Base-by-base conservation (phyloP, 2,888 invertebrate genomes). In the Brachypterus glaber region DNA sequence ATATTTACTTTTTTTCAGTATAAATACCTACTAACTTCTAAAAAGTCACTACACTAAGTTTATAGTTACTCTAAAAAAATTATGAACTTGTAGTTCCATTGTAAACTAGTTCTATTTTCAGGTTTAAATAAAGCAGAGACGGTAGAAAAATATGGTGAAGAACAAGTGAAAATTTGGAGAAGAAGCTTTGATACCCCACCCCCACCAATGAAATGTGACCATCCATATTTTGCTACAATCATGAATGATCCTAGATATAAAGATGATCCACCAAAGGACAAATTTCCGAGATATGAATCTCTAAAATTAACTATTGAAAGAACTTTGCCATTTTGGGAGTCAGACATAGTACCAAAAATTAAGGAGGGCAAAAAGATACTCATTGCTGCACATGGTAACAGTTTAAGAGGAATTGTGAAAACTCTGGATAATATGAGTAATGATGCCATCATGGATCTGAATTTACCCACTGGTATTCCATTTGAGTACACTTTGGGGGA, bases 331-430 rank as follows among this genome's bases (percentile, higher is more conserved):
- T 89, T 82, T 58, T 93, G 91, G 83, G 84, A 89, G 60, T 69
- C 85, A 57, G 74, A 78, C 29, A 79, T 96, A 64, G 76, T 90
- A 55, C 78, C 91, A 50, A 68, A 72, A 66, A 70, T 90, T 46
- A 85, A 83, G 57, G 79, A 74, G 50, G 87, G 87, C 34, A 82
- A 84, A 58, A 76, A 67, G 17, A 77, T 90, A 35, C 73, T 90
- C 33, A 82, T 90, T 51, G 87, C 84, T 17, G 86, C 88, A 15
- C 90, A 90, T 57, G 89, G 89, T 31, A 89, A 89, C 63, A 86
- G 87, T 57, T 73, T 88, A 25, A 70, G 89, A 53, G 88, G 87
- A 41, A 82, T 90, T 49, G 83, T 89, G 1, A 89, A 89, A 64
- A 82, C 87, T 67, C 75, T 90, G 57, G 87, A 89, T 63, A 69